These are phyloP conservation scores for Bimastos eiseni DNA, from an alignment of 2,888 invertebrate species.

Conservation along the genomic window DNA sequence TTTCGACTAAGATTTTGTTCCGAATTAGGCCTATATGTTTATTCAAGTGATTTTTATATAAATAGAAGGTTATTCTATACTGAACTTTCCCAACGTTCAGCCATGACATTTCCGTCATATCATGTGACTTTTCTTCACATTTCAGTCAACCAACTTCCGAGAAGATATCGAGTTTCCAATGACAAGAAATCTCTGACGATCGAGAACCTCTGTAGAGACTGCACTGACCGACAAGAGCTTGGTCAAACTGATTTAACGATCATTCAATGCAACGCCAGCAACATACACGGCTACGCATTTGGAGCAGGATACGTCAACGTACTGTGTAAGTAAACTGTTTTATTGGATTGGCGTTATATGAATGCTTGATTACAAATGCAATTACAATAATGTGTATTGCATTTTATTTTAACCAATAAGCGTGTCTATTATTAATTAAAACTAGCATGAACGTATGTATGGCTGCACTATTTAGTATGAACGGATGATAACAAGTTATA, in stretches of 20 bases:
- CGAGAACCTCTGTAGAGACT: slow-evolving; percentile 31
- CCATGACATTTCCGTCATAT: not conserved
- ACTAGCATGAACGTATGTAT: too few species aligned
- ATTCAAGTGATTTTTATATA: too few species aligned
- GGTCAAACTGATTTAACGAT: slow-evolving; percentile 35
- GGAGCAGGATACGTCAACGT: slow-evolving; percentile 42
- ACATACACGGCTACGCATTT: slow-evolving; percentile 37
- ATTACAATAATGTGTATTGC: not conserved
- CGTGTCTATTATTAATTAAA: too few species aligned
- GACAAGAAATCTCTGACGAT: slow-evolving; percentile 29
- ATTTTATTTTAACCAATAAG: not conserved
- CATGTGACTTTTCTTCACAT: not conserved
- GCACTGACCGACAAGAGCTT: not conserved
- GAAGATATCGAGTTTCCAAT: not conserved
- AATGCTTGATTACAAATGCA: too few species aligned
- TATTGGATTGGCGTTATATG: too few species aligned
- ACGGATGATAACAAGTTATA: too few species aligned
- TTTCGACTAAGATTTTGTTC: too few species aligned
- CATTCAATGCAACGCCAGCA: slow-evolving; percentile 42
- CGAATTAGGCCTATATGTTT: too few species aligned
- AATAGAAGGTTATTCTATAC: too few species aligned
- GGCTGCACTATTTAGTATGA: too few species aligned
- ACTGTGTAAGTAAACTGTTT: slow-evolving; percentile 35
- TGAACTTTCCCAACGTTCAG: too few species aligned
- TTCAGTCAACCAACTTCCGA: not conserved